These are phyloP conservation scores for Pachypanchax playfairii DNA, from an alignment of 2,113 vertebrate species.

Conservation along the genomic window DNA sequence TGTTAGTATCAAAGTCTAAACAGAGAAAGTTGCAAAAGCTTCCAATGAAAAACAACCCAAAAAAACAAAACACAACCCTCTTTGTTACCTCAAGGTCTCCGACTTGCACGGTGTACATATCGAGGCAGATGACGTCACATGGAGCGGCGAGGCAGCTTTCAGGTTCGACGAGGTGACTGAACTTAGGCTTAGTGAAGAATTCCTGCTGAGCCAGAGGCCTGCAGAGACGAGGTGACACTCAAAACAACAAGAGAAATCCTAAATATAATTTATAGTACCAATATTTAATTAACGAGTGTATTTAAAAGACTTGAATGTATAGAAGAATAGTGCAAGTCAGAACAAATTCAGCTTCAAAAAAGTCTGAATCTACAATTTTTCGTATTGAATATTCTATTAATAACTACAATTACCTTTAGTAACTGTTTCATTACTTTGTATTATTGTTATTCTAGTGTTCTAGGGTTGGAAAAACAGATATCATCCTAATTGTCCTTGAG, in stretches of 20 bases:
- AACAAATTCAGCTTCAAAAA: background rate
- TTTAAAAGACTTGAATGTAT: too few relatives aligned
- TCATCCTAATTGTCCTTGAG: background rate
- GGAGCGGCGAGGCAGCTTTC: conserved; percentile 79
- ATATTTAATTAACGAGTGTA: too few relatives aligned
- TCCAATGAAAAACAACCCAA: background rate
- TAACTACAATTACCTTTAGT: too few relatives aligned
- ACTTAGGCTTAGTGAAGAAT: conserved; percentile 85
- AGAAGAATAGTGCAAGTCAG: too few relatives aligned
- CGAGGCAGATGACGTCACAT: conserved; percentile 72
- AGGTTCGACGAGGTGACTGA: conserved; percentile 78
- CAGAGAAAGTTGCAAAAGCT: background rate
- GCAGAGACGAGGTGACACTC: conserved; percentile 5
- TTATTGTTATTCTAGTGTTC: background rate
- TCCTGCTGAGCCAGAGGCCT: conserved; percentile 83
- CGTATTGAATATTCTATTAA: background rate
- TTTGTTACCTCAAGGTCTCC: conserved; percentile 80
- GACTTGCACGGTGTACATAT: conserved; percentile 82
- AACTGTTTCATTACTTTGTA: background rate
- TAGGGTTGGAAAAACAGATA: background rate
- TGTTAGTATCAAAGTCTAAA: background rate
- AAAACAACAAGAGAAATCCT: background rate
- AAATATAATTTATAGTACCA: too few relatives aligned
- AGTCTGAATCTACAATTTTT: background rate
- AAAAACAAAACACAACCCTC: too few relatives aligned